Base-by-base conservation (phyloP, 2,113 vertebrate species). In the Corythornis cristatus region DNA sequence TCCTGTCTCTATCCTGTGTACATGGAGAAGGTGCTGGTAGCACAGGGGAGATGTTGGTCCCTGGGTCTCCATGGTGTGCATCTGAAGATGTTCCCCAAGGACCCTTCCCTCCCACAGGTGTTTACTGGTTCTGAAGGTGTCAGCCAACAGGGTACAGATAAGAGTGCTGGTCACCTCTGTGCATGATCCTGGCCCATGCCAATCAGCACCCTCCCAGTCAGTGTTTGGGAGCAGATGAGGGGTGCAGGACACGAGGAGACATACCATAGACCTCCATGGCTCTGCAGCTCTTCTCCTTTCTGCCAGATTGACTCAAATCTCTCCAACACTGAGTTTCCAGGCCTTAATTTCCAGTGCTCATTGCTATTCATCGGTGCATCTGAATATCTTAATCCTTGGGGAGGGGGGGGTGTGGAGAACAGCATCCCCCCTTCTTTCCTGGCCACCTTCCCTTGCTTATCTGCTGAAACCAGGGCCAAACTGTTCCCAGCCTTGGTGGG, bases 301-400 rank as follows among this genome's bases (percentile, higher is more conserved):
- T 53, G 60, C 66, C 62, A 48, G 45, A 21, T 5, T 15, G 9
- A 28, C 54, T 65, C 82, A 62, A 80, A 0, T 68, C 53, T 46
- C 82, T 68, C 64, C 89, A 28, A 1, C 2, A 1, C 31, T 4
- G n/a, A 17, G 5, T 35, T 53, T 54, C 71, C 62, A 74, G 72
- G 50, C 58, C 83, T 68, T 46, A 37, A 40, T 77, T 88, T 80
- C 51, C 54, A 90, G 48, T 61, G 16, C 78, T 91, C 78, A 61
- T 93, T 90, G 88, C 68, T 95, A 93, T 95, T 95, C 88, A 88
- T 54, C 0, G 0, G 45, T 45, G 54, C 64, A 93, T 93, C 82
- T 86, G 85, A 96, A 92, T 93, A 85, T 89, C 84, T 70, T 80
- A 94, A 83, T 92, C 78, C 78, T 57, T 62, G 74, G 77, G 74